These are phyloP conservation scores for Sphaerophoria taeniata DNA, from an alignment of 2,888 invertebrate genomes.

Conservation along the genomic window DNA sequence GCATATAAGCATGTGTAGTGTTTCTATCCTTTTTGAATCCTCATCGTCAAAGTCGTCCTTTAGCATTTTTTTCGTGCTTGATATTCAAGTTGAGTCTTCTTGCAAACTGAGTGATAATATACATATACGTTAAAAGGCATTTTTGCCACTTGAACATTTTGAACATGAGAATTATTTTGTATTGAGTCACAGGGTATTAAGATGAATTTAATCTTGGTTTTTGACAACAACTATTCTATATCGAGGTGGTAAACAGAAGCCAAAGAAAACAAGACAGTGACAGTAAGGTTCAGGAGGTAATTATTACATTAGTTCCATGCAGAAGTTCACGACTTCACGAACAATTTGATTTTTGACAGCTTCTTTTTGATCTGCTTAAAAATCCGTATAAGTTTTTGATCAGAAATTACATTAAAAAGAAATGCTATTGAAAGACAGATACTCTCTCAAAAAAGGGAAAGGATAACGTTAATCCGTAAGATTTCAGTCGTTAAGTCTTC, in stretches of 20 bases:
- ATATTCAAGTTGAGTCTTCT: not conserved
- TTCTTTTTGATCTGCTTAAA: too few species aligned
- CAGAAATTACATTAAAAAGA: too few species aligned
- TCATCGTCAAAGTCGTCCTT: not conserved
- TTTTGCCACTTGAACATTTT: slow-evolving; percentile 32
- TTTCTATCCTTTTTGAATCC: not conserved
- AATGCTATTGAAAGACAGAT: too few species aligned
- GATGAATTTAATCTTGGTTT: slow-evolving; percentile 33
- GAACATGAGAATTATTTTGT: slow-evolving; percentile 18
- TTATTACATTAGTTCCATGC: too few species aligned
- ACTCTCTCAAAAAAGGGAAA: too few species aligned
- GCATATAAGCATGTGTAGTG: slow-evolving; percentile 20
- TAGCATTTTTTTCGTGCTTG: not conserved
- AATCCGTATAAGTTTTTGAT: too few species aligned
- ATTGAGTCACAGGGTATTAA: slow-evolving; percentile 37
- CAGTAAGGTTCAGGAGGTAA: too few species aligned
- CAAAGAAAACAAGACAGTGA: too few species aligned
- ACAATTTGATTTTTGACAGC: too few species aligned
- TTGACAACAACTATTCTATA: slow-evolving; percentile 7
- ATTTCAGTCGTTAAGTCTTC: too few species aligned
- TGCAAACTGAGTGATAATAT: slow-evolving; percentile 4
- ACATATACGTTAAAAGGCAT: slow-evolving; percentile 31
- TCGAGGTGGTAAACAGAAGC: not conserved
- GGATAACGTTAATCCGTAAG: too few species aligned
- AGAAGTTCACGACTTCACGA: too few species aligned